Evolutionary conservation across 2,797 vertebrate species (phyloP).

Genomic region (Myotis pilosus): DNA sequence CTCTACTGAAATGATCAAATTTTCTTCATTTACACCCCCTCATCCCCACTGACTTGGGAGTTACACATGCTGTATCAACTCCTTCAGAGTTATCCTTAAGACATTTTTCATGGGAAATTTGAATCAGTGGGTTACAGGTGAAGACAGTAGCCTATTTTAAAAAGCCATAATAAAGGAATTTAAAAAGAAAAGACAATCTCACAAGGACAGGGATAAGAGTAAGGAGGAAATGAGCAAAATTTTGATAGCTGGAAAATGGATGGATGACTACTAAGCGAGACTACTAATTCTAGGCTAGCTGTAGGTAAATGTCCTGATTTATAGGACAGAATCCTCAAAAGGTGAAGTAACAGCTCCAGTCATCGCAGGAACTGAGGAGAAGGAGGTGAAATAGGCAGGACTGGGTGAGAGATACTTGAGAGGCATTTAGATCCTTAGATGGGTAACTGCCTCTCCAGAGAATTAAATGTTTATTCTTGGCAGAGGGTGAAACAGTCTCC

Average conservation of each 20-base stretch:
- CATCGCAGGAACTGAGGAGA: neutral
- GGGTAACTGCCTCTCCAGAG: neutral
- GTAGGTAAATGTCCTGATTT: neutral
- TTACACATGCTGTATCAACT: conserved; percentile 20
- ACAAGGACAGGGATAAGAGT: neutral
- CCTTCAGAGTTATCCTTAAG: neutral
- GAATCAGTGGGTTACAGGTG: neutral
- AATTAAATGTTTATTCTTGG: neutral
- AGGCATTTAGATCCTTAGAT: neutral
- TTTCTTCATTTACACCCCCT: neutral
- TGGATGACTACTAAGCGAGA: neutral
- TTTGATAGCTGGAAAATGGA: neutral
- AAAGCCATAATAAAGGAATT: neutral
- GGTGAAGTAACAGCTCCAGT: neutral
- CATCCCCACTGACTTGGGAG: neutral
- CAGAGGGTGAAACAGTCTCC: neutral
- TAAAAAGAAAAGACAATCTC: neutral
- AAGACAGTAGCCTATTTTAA: neutral
- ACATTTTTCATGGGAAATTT: neutral
- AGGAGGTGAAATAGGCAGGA: neutral
- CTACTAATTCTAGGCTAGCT: neutral
- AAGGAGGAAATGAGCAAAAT: conserved; percentile 18
- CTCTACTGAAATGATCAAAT: neutral
- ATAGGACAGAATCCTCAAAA: conserved; percentile 7
- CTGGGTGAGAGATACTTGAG: neutral